Evolutionary conservation across 2,113 vertebrate genomes (phyloP), one percentile per base, ranked within the genome.

Genomic region (Sula dactylatra): DNA sequence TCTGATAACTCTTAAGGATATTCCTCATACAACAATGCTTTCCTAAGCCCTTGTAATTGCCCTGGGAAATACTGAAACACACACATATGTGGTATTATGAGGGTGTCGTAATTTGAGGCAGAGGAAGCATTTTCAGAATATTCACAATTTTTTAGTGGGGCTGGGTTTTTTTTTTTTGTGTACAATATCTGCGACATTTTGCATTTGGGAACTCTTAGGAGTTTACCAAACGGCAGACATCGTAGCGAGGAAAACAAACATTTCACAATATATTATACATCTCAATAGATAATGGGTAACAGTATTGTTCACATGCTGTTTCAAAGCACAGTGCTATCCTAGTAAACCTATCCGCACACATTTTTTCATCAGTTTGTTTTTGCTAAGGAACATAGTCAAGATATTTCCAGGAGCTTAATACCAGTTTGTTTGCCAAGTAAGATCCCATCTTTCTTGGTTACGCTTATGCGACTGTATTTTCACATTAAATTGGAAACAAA

Each of bases 401-500:
- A 36, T 67, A 52, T 82, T 94, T 96, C 31, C 52, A 64, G n/a
- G 50, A 91, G 40, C 34, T 92, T 88, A 81, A 74, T 81, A 61
- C 7, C 24, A 64, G 32, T 59, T 45, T 78, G 18, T 90, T 81
- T 86, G 52, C 38, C 82, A 91, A 81, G 24, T 64, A 83, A 93
- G 80, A 88, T 76, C 13, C 18, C 24, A 27, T 89, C 52, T 88
- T 90, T 92, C 77, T 86, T 82, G 59, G 26, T 89, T 91, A 74
- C 64, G 21, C 40, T 86, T 93, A 92, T 84, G 27, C 79, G 52
- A 91, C 86, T 20, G 14, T 1, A 52, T 92, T 95, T 93, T 86
- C 67, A 84, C 52, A 72, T 72, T 89, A 76, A 61, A 89, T 21
- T 82, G 52, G 77, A 94, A 97, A 82, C 24, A 89, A 93, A 79